Evolutionary conservation across 2,888 invertebrate species (phyloP).

Genomic region (Falcaria lacertinaria): DNA sequence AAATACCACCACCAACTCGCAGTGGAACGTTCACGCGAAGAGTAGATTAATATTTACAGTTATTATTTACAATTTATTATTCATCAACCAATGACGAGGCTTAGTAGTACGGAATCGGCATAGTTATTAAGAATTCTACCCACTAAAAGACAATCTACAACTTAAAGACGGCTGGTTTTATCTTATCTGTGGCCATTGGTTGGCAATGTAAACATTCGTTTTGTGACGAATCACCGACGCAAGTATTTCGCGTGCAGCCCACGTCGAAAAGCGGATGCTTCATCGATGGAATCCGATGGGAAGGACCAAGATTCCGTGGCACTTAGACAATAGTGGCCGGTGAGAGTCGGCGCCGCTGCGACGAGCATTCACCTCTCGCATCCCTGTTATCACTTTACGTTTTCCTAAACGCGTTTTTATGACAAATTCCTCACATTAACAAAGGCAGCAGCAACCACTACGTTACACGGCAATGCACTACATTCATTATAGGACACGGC

Average conservation of each 20-base stretch:
- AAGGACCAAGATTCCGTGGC: slow-evolving; percentile 78
- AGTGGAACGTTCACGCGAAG: slow-evolving; percentile 26
- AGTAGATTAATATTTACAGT: slow-evolving; percentile 44
- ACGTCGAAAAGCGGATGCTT: slow-evolving; percentile 64
- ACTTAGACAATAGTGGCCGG: slow-evolving; percentile 76
- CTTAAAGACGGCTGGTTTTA: slow-evolving; percentile 34
- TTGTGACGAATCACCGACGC: slow-evolving; percentile 44
- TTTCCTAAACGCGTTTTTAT: slow-evolving; percentile 23
- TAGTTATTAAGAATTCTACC: slow-evolving; percentile 24
- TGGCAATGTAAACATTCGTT: slow-evolving; percentile 49
- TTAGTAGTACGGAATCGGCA: slow-evolving; percentile 28
- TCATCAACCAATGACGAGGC: slow-evolving; percentile 42
- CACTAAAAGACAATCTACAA: slow-evolving; percentile 18
- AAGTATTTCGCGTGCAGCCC: slow-evolving; percentile 62
- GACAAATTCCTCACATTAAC: slow-evolving; percentile 44
- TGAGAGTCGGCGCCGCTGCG: slow-evolving; percentile 76
- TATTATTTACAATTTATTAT: slow-evolving; percentile 39
- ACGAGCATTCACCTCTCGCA: slow-evolving; percentile 77
- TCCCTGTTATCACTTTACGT: slow-evolving; percentile 53
- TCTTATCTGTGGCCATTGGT: slow-evolving; percentile 59
- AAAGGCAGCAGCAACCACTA: slow-evolving; percentile 55
- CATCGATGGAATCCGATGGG: slow-evolving; percentile 72
- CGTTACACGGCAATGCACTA: slow-evolving; percentile 57
- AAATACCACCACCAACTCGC: too few species aligned
- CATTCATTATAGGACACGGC: slow-evolving; percentile 64